Conservation (phyloP, 2,888 invertebrate species). For the Pandemis heparana region DNA sequence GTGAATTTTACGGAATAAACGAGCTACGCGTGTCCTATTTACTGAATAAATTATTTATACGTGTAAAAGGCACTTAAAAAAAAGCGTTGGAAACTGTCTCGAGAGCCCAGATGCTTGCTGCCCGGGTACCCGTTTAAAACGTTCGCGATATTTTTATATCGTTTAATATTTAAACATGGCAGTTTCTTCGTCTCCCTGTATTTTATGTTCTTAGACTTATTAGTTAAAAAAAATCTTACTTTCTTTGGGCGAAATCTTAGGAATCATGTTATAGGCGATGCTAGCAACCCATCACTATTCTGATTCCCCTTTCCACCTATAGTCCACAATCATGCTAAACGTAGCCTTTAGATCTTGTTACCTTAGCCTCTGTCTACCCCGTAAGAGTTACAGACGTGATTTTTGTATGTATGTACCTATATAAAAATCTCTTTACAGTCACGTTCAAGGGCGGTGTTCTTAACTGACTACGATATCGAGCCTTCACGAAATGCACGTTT, state of each 20-base stretch:
- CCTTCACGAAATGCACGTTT: too few species aligned
- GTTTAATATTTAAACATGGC: constrained; percentile 11
- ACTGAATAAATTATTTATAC: constrained; percentile 2
- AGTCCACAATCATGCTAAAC: too few species aligned
- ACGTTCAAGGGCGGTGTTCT: too few species aligned
- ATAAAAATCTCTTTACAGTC: too few species aligned
- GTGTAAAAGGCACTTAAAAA: constrained; percentile 1
- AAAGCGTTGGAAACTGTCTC: neutral
- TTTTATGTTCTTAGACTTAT: neutral
- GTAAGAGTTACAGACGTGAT: too few species aligned
- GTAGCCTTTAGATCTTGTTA: too few species aligned
- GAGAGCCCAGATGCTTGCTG: constrained; percentile 6
- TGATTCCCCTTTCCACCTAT: too few species aligned
- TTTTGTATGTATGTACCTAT: too few species aligned
- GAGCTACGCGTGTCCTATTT: neutral
- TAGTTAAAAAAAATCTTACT: neutral
- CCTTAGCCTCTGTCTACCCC: too few species aligned
- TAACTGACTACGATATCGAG: too few species aligned
- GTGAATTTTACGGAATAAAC: neutral
- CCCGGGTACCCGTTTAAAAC: neutral
- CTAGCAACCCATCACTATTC: too few species aligned
- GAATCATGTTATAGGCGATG: too few species aligned
- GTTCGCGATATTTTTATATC: constrained; percentile 10
- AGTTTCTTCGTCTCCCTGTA: neutral
- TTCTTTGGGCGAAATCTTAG: neutral